A percentile compares a stretch with the other conserved stretches of the same genome.
Conservation (phyloP, 2,888 invertebrate genomes). For the Pachymerium ferrugineum region DNA sequence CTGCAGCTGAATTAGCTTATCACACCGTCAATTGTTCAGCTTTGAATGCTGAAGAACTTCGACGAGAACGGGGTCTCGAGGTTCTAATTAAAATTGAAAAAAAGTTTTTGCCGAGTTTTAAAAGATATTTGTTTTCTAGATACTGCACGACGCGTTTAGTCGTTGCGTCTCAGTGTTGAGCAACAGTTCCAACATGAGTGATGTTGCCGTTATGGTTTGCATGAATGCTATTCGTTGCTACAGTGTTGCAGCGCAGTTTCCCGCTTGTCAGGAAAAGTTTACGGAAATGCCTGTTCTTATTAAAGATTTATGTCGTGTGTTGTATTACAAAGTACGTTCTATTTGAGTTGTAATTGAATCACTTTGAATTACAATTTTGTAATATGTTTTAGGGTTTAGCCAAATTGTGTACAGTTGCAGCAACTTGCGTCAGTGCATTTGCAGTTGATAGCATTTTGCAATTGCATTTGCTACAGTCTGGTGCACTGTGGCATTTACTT, state of each 20-base stretch:
- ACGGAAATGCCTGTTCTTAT: slow-evolving; percentile 81
- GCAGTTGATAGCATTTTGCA: slow-evolving; percentile 81
- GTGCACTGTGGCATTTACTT: slow-evolving; percentile 85
- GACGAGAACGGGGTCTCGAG: slow-evolving; percentile 88
- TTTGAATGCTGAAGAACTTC: slow-evolving; percentile 93
- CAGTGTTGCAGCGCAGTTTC: slow-evolving; percentile 91
- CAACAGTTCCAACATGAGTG: slow-evolving; percentile 66
- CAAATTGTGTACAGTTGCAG: slow-evolving; percentile 76
- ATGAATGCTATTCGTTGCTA: slow-evolving; percentile 85
- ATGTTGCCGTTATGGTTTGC: slow-evolving; percentile 84
- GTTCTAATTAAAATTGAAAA: slow-evolving; percentile 51
- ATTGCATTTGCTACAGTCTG: slow-evolving; percentile 72
- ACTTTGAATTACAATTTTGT: slow-evolving; percentile 26
- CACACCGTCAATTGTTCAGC: slow-evolving; percentile 95
- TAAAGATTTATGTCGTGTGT: slow-evolving; percentile 74
- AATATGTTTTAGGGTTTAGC: slow-evolving; percentile 62
- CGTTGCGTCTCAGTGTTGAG: slow-evolving; percentile 89
- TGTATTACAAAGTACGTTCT: slow-evolving; percentile 69
- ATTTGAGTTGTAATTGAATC: neutral
- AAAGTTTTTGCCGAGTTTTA: neutral
- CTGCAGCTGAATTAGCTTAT: slow-evolving; percentile 90
- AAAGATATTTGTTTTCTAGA: slow-evolving; percentile 43
- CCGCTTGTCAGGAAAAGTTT: slow-evolving; percentile 78
- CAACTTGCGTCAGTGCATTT: slow-evolving; percentile 82
- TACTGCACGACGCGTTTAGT: slow-evolving; percentile 79